Conservation (phyloP, 92 coral and sea anemone genomes). For the Bergia sp. region DNA sequence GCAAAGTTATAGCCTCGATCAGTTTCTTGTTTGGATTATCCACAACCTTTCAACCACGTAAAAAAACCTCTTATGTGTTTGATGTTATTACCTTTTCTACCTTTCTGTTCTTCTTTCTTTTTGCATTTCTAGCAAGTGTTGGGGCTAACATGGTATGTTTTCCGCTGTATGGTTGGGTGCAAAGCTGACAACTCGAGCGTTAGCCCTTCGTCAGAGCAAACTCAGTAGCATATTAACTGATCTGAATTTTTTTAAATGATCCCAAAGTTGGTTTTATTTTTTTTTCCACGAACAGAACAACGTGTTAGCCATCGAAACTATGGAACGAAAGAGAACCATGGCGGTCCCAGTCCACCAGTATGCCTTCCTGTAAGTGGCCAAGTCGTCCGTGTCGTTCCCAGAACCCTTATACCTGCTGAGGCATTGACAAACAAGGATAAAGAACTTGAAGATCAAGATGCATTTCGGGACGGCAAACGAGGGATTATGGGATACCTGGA, state of each 20-base stretch:
- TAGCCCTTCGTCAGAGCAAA: too few species aligned
- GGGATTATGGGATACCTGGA: constrained; percentile 72
- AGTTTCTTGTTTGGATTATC: too few species aligned
- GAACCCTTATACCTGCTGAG: constrained; percentile 68
- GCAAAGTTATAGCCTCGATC: too few species aligned
- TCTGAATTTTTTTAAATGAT: background rate
- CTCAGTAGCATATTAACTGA: too few species aligned
- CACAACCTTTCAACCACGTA: too few species aligned
- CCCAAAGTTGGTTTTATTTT: background rate
- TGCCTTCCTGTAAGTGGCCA: constrained; percentile 87
- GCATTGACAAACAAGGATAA: constrained; percentile 48
- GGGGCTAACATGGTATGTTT: too few species aligned
- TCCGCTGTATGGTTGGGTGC: too few species aligned
- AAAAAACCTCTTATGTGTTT: too few species aligned
- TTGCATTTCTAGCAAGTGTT: too few species aligned
- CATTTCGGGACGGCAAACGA: constrained; percentile 48
- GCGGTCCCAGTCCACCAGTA: constrained; percentile 66
- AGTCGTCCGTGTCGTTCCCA: constrained; percentile 84
- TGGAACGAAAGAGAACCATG: background rate
- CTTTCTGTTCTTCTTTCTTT: too few species aligned
- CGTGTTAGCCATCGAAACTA: background rate
- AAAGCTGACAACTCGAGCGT: too few species aligned
- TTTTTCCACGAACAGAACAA: constrained; percentile 3
- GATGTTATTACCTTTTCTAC: too few species aligned
- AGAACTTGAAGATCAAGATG: constrained; percentile 40